These are phyloP conservation scores for Hirtodrosophila trivittata DNA, from an alignment of 2,888 invertebrate genomes.

Conservation along the genomic window DNA sequence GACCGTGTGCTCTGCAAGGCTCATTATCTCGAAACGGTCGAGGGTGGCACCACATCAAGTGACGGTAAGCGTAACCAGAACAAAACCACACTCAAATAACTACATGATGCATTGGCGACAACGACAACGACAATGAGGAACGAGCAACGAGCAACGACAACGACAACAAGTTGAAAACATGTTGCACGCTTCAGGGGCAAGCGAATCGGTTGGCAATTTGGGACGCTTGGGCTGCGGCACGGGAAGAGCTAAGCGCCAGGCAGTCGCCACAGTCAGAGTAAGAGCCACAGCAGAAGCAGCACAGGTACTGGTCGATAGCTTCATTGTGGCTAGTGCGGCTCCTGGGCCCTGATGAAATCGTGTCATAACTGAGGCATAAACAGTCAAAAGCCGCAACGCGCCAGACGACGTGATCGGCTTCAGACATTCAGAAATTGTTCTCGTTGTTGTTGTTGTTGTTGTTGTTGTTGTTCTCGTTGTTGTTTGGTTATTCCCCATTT, in stretches of 20 bases:
- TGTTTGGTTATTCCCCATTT: slow-evolving; percentile 5
- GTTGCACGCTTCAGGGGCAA: slow-evolving; percentile 57
- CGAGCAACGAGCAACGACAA: slow-evolving; percentile 11
- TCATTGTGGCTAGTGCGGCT: neutral
- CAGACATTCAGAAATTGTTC: slow-evolving; percentile 41
- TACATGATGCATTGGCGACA: slow-evolving; percentile 13
- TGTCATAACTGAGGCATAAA: slow-evolving; percentile 71
- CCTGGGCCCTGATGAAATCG: slow-evolving; percentile 69
- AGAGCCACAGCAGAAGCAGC: slow-evolving; percentile 1
- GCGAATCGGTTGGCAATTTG: slow-evolving; percentile 65
- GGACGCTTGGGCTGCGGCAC: slow-evolving; percentile 47
- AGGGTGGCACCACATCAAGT: slow-evolving; percentile 94
- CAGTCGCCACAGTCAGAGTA: slow-evolving; percentile 56
- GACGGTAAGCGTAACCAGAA: slow-evolving; percentile 87
- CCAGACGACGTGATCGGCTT: slow-evolving; percentile 73
- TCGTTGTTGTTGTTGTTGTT: slow-evolving; percentile 7
- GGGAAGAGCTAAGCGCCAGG: slow-evolving; percentile 55
- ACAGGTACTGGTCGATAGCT: slow-evolving; percentile 2
- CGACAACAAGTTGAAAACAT: slow-evolving; percentile 44
- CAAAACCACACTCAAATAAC: neutral
- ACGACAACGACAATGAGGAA: slow-evolving; percentile 1
- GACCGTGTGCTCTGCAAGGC: slow-evolving; percentile 98
- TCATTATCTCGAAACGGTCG: slow-evolving; percentile 97
- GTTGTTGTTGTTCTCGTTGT: slow-evolving; percentile 17
- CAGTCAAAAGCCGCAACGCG: slow-evolving; percentile 33